Evolutionary conservation across 2,113 vertebrate species (phyloP).

Genomic region (Cervus canadensis): DNA sequence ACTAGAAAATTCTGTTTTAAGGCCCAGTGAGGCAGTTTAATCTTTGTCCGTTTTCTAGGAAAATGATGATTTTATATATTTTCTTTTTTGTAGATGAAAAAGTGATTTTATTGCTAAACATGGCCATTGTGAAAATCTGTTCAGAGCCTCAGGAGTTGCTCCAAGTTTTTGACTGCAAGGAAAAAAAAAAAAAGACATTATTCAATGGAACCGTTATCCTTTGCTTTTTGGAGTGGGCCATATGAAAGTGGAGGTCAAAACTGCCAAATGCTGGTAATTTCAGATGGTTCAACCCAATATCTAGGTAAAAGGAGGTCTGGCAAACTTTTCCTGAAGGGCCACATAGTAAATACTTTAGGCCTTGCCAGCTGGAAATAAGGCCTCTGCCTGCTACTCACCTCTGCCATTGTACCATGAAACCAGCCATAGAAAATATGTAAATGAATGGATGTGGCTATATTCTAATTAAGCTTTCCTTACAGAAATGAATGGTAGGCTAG

Average conservation of each 20-base stretch:
- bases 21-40: background rate
- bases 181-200: background rate
- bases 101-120: background rate
- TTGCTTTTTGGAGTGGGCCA: constrained; percentile 18
- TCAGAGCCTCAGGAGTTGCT: background rate
- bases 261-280: background rate
- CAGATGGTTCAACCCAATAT: background rate
- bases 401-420: background rate
- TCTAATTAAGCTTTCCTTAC: constrained; percentile 15
- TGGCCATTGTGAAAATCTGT: background rate
- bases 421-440: background rate
- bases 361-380: background rate
- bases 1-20: background rate
- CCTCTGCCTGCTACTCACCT: background rate
- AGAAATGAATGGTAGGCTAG: background rate
- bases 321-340: background rate
- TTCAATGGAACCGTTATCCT: background rate
- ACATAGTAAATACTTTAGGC: background rate
- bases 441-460: background rate
- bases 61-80: background rate
- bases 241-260: background rate
- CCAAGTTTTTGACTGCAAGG: background rate
- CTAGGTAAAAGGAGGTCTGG: background rate
- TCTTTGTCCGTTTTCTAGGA: background rate
- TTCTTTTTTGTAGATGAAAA: background rate